These are phyloP conservation scores for Eurypyga helias DNA, from an alignment of 2,113 vertebrate species.

Conservation along the genomic window DNA sequence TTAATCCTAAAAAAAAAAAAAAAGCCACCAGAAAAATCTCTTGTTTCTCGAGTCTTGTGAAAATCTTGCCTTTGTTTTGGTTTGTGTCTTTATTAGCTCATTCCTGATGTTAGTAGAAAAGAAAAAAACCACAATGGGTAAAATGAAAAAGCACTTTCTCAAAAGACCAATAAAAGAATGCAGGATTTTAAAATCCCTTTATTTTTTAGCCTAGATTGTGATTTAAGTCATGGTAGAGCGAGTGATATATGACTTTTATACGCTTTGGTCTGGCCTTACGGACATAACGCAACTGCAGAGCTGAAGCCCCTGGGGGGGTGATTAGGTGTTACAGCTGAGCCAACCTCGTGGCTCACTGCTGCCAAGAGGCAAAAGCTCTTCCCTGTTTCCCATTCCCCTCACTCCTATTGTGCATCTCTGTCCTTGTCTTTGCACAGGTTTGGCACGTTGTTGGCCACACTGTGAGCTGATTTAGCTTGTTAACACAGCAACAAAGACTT, in stretches of 20 bases:
- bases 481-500: neutral
- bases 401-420: neutral
- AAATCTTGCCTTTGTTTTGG: neutral
- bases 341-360: neutral
- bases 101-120: neutral
- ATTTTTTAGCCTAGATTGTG: neutral
- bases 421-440: neutral
- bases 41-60: neutral
- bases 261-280: neutral
- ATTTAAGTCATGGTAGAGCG: neutral
- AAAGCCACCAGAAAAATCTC: neutral
- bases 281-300: neutral
- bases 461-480: neutral
- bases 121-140: neutral
- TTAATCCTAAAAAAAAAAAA: neutral
- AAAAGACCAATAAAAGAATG: neutral
- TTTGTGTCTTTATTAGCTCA: neutral
- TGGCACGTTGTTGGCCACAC: rapidly evolving
- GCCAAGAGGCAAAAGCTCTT: neutral
- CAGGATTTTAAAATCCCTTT: neutral
- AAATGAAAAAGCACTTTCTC: neutral
- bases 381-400: neutral
- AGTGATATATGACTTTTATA: neutral
- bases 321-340: neutral
- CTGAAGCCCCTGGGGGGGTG: neutral